phyloP scores from a whole-genome alignment of 2,888 invertebrate genomes.

The Cryptosula pallasiana region DNA sequence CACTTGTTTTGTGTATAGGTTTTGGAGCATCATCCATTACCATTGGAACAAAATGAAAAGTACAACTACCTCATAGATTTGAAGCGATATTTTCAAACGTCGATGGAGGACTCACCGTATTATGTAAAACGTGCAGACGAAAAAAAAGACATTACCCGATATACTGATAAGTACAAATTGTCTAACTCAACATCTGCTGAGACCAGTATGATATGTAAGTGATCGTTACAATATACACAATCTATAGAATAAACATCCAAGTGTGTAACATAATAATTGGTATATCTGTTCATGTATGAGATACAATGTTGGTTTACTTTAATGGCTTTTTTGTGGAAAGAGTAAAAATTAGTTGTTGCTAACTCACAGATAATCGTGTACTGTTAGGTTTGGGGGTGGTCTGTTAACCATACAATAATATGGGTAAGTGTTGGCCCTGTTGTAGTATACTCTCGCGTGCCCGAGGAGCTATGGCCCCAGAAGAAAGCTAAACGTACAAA shows the following conservation, averaged over 20 bases:
- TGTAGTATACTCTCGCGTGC: constrained; percentile 7
- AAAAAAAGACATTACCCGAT: constrained; percentile 52
- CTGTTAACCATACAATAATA: too few species aligned
- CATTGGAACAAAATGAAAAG: constrained; percentile 46
- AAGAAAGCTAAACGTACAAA: neutral
- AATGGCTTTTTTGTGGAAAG: too few species aligned
- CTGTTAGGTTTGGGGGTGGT: too few species aligned
- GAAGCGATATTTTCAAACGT: constrained; percentile 49
- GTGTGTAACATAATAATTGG: neutral
- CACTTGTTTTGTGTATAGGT: neutral
- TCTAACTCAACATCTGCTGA: neutral
- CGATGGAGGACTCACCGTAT: constrained; percentile 48
- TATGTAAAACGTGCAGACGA: constrained; percentile 37
- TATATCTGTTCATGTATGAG: too few species aligned
- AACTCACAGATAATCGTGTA: too few species aligned
- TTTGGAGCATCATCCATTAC: constrained; percentile 55
- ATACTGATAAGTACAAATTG: constrained; percentile 52
- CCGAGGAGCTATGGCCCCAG: neutral
- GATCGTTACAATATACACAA: neutral
- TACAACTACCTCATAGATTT: constrained; percentile 50
- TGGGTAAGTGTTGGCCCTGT: too few species aligned
- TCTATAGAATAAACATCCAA: neutral
- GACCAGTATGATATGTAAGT: neutral
- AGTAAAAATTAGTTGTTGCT: too few species aligned
- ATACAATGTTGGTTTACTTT: too few species aligned